Evolutionary conservation across 2,797 vertebrate species (phyloP), one percentile per base, ranked within the genome.

Genomic region (Lepidocolaptes lacrymiger): DNA sequence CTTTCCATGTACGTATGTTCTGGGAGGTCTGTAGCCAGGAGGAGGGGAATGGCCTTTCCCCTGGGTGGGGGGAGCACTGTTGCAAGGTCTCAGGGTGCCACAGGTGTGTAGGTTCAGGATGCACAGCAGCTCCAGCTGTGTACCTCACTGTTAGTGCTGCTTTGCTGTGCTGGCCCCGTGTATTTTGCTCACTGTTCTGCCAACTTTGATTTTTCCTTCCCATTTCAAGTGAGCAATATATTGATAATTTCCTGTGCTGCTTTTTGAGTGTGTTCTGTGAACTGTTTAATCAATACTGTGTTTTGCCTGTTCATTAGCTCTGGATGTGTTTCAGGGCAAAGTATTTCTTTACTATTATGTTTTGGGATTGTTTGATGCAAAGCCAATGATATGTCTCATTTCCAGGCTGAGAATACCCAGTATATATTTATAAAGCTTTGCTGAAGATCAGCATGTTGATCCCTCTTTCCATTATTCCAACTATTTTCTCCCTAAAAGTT

Each of bases 1-100:
- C 96, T 98, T 6, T 98, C 98, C 89, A 88, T 98, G 98, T 98
- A 98, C 4, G 98, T 98, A 59, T 86, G 58, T 32, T 28, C 64
- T 48, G 46, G 55, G 23, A 0, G 41, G 36, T 13, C 61, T 8
- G 23, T 68, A 34, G 41, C 55, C 32, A 1, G 16, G 43, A 14
- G 56, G 30, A 55, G 61, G 23, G 5, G 7, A 12, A 20, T 13
- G 16, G 30, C 78, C 62, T 74, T 52, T 74, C 27, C 61, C 54
- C 1, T 49, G 5, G 18, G 3, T 21, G 4, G 48, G 26, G 23
- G 32, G 49, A 80, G 9, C 77, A 7, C 54, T 58, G 1, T 1
- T 46, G 41, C 24, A 55, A 58, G 13, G 19, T 28, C 55, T 81
- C 73, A 3, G 13, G 12, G 27, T 78, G 32, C 36, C 51, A 3